Evolutionary conservation across 2,113 vertebrate genomes (phyloP).

Genomic region (Lycocorax pyrrhopterus): DNA sequence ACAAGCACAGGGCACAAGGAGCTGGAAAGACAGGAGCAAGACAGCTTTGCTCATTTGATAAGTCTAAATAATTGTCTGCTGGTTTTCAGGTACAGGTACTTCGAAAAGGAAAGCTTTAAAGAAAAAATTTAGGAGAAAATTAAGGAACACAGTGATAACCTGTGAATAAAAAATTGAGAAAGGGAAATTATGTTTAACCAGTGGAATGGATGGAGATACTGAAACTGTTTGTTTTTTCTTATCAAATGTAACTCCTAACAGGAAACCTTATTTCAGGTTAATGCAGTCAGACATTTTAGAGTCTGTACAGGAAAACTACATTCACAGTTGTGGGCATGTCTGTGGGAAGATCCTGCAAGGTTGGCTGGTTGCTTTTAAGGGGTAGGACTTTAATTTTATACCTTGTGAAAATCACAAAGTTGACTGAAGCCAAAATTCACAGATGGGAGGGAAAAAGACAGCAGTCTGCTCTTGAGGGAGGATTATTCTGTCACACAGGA

Average conservation of each 20-base stretch:
- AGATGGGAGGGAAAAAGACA: constrained; percentile 62
- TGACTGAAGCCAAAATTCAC: constrained; percentile 55
- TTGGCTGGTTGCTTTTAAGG: background rate
- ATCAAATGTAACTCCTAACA: background rate
- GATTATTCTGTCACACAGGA: constrained; percentile 71
- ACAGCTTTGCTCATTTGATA: background rate
- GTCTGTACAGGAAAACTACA: background rate
- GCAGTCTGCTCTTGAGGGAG: constrained; percentile 64
- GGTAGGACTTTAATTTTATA: constrained; percentile 23
- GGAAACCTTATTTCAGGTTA: background rate
- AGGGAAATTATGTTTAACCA: background rate
- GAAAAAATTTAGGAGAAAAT: background rate
- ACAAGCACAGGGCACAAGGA: background rate
- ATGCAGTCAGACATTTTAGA: background rate
- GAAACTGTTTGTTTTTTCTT: background rate
- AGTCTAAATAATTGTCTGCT: background rate
- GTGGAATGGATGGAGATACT: background rate
- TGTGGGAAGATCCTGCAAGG: background rate
- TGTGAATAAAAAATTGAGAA: background rate
- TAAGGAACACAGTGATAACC: background rate
- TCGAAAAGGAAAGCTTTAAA: background rate
- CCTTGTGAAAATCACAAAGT: constrained; percentile 27
- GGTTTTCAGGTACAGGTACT: background rate
- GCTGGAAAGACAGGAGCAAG: background rate
- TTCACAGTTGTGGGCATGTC: background rate